These are phyloP conservation scores for Schizaphis graminum DNA, from an alignment of 2,888 invertebrate genomes.

Conservation along the genomic window DNA sequence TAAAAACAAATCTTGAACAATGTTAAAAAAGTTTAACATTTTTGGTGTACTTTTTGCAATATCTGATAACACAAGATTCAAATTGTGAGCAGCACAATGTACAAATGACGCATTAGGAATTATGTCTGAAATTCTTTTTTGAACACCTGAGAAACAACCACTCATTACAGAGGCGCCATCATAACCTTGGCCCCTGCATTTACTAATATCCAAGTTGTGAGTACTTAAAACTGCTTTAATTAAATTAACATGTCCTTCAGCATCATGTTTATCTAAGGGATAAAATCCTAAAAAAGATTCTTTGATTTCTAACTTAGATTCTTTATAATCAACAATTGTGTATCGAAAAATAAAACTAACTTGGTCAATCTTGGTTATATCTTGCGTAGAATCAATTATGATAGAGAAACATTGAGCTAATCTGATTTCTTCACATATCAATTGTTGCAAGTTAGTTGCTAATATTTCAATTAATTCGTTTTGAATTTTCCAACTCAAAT, in stretches of 20 bases:
- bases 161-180: neutral
- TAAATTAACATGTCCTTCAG: neutral
- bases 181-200: conserved; percentile 48
- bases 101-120: neutral
- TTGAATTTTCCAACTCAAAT: too few relatives aligned
- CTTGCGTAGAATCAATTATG: conserved; percentile 25
- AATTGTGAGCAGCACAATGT: neutral
- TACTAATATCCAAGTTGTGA: conserved; percentile 7
- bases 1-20: neutral
- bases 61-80: neutral
- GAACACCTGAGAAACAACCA: neutral
- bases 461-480: too few relatives aligned
- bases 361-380: neutral
- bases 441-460: neutral
- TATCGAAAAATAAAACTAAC: neutral
- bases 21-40: neutral
- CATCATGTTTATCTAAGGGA: neutral
- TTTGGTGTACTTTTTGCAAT: neutral
- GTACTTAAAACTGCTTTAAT: neutral
- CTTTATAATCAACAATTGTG: neutral
- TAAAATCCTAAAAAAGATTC: conserved; percentile 1
- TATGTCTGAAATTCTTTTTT: neutral
- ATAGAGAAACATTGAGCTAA: neutral
- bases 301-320: neutral
- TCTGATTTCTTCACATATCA: neutral